phyloP scores from a whole-genome alignment of 2,797 vertebrate genomes.

The Hypotaenidia philippensis region DNA sequence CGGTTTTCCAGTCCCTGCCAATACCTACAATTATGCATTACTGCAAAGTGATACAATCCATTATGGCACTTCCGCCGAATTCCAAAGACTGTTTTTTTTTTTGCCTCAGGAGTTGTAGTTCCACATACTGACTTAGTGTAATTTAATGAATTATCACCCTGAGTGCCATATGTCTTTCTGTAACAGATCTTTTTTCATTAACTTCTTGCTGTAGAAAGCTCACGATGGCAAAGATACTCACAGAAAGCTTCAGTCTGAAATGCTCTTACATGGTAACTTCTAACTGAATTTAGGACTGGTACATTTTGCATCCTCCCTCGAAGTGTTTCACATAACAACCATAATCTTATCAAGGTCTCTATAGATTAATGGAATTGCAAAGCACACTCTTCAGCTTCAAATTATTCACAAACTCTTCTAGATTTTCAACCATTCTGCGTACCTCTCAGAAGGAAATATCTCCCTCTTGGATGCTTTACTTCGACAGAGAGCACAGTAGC shows the following conservation, averaged over 20 bases:
- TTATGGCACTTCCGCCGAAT: neutral
- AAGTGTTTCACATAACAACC: neutral
- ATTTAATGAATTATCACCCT: neutral
- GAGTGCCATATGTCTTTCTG: neutral
- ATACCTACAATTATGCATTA: neutral
- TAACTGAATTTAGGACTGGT: neutral
- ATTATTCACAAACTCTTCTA: neutral
- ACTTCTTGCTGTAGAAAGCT: neutral
- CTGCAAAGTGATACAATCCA: neutral
- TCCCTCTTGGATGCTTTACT: neutral
- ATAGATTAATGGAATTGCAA: neutral
- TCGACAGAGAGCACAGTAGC: neutral
- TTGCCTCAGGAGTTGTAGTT: neutral
- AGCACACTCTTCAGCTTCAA: neutral
- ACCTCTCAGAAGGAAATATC: neutral
- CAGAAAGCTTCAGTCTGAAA: neutral
- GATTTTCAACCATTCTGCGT: neutral
- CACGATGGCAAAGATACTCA: neutral
- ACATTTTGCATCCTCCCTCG: neutral
- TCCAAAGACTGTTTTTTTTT: neutral
- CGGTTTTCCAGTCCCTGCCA: neutral
- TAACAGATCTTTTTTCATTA: neutral
- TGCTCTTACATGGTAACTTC: neutral
- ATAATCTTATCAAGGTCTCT: neutral
- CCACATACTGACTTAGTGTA: neutral